These are phyloP conservation scores for Phaethornis superciliosus DNA, from an alignment of 2,113 vertebrate genomes.

Conservation along the genomic window DNA sequence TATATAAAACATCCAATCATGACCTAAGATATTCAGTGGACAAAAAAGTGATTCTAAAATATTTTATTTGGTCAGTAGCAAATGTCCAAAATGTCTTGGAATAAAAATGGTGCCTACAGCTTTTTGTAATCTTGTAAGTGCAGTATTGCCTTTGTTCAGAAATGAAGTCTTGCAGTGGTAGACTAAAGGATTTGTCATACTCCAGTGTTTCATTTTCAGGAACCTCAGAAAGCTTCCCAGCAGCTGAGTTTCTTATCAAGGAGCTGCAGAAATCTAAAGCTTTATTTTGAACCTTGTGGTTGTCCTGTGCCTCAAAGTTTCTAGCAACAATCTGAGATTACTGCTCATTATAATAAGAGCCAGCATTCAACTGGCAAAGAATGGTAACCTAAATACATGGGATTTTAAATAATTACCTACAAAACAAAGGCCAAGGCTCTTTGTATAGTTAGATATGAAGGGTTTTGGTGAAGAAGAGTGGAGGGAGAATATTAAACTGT, in stretches of 20 bases:
- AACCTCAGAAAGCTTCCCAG: slow-evolving; percentile 21
- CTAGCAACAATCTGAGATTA: not conserved
- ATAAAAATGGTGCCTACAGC: not conserved
- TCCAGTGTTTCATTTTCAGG: slow-evolving; percentile 38
- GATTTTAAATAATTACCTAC: not conserved
- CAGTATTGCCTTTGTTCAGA: not conserved
- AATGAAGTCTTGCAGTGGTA: not conserved
- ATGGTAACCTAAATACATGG: not conserved
- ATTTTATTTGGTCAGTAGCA: slow-evolving; percentile 20
- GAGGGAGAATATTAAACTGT: not conserved
- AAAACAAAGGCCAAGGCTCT: not conserved
- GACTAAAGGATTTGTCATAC: slow-evolving; percentile 39
- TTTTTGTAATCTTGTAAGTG: slow-evolving; percentile 26
- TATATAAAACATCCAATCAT: not conserved
- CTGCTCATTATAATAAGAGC: not conserved
- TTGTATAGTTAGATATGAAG: not conserved
- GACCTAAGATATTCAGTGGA: not conserved
- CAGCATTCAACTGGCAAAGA: not conserved
- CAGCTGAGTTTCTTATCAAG: slow-evolving; percentile 45
- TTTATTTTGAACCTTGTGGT: not conserved
- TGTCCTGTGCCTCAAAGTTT: not conserved
- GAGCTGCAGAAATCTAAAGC: slow-evolving; percentile 23
- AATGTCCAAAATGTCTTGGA: not conserved
- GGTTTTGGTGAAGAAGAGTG: not conserved
- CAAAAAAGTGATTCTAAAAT: not conserved